phyloP scores from a whole-genome alignment of 2,797 vertebrate genomes.

The Distichodus sexfasciatus region DNA sequence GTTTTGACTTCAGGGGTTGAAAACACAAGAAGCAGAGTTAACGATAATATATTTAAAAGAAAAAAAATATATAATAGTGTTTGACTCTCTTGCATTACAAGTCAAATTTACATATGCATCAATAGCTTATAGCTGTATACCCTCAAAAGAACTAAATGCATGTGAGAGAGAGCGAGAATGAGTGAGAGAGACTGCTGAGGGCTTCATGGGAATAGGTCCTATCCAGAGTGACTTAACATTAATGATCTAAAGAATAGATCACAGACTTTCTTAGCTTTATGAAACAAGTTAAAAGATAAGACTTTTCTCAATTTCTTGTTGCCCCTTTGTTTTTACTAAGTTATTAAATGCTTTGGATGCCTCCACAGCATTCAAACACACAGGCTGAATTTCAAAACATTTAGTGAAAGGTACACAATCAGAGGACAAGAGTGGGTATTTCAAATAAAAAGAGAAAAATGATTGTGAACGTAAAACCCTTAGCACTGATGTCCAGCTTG shows the following conservation, averaged over 20 bases:
- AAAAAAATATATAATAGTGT: constrained; percentile 51
- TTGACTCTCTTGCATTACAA: constrained; percentile 59
- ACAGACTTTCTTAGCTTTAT: constrained; percentile 59
- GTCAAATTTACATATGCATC: constrained; percentile 74
- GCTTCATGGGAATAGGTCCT: constrained; percentile 74
- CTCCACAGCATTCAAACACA: constrained; percentile 59
- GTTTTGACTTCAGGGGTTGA: constrained; percentile 44
- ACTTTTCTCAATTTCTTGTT: constrained; percentile 55
- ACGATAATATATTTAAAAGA: constrained; percentile 64
- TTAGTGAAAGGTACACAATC: constrained; percentile 66
- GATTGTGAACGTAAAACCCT: constrained; percentile 40
- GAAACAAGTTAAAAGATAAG: constrained; percentile 53
- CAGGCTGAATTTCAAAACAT: constrained; percentile 46
- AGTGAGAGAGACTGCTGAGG: constrained; percentile 55
- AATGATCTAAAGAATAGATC: constrained; percentile 77
- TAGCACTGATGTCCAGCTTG: neutral
- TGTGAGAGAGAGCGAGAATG: constrained; percentile 55
- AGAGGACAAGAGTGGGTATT: constrained; percentile 62
- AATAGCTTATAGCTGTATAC: constrained; percentile 53
- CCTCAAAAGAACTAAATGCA: constrained; percentile 60
- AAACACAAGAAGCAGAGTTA: constrained; percentile 53
- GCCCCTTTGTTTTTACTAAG: constrained; percentile 66
- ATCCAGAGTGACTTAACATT: constrained; percentile 77
- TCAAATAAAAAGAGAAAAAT: constrained; percentile 54
- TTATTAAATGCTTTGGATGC: constrained; percentile 66